Evolutionary conservation across 1,140 invertebrate species (phyloP), one percentile per base, ranked within the genome.

Genomic region (Magallana ariakensis): DNA sequence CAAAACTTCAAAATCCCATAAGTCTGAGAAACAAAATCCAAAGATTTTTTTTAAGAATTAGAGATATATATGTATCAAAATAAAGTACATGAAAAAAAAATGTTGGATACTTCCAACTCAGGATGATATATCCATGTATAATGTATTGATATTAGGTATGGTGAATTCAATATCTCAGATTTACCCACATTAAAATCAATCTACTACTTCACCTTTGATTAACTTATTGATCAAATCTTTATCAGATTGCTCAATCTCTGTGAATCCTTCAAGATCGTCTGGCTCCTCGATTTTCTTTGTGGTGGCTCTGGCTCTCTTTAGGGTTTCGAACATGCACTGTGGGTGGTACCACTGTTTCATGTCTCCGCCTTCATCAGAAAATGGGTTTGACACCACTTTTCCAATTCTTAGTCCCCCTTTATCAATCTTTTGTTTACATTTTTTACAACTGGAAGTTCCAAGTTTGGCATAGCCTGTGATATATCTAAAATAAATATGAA

Each of bases 331-430:
- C 1, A 98, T 94, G 92, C 97, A 98, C 80, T 95, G 93, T 0
- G 97, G 93, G 93, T 98, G 97, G 93, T 97, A 96, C 97, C 97
- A 98, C 84, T 96, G 96, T 93, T 98, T 98, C 97, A 98, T 97
- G 89, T 97, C 97, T 9, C 97, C 97, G n/a, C 96, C 97, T 56
- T 93, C 94, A 80, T 95, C 95, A 19, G 96, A 96, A 93, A 98
- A 98, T 1, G 97, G 97, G 95, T 97, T 98, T 0, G 96, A 91
- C 6, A 96, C 96, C 33, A 97, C 91, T 95, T 98, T 96, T 0
- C 96, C 97, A 22, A 98, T 95, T 85, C 97, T 95, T 57, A 97
- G 90, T 62, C 96, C 94, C 33, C 96, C 97, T 92, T 96, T 96
- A 6, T 96, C 96, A 91, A 97, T 97, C 90, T 97, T 96, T 84